A percentile compares a stretch with the other conserved stretches of the same genome.
phyloP scores from a whole-genome alignment of 2,888 invertebrate species.

The Listrodromus nycthemerus region DNA sequence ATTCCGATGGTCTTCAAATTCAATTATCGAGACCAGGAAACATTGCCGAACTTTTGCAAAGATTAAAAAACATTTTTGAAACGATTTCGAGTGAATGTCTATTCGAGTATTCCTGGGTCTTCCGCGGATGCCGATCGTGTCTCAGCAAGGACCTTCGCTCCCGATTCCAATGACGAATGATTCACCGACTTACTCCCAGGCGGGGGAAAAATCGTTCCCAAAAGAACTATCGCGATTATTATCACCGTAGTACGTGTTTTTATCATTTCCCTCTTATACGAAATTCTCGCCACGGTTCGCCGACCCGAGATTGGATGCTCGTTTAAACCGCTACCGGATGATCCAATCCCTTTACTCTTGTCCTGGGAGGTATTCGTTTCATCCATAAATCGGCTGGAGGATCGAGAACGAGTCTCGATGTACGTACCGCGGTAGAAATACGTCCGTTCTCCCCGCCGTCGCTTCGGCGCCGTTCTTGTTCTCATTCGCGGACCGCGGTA shows the following conservation, averaged over 20 bases:
- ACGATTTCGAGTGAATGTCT: too few relatives aligned
- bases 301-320: slow-evolving; percentile 13
- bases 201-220: not conserved
- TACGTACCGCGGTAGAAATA: slow-evolving; percentile 28
- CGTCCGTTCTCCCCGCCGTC: not conserved
- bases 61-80: too few relatives aligned
- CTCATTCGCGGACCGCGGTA: slow-evolving; percentile 58
- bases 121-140: too few relatives aligned
- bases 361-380: slow-evolving; percentile 56
- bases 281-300: not conserved
- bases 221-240: not conserved
- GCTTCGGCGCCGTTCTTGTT: slow-evolving; percentile 40
- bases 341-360: slow-evolving; percentile 58
- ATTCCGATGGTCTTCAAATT: not conserved
- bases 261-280: not conserved
- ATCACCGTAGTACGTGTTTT: not conserved
- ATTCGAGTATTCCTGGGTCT: too few relatives aligned
- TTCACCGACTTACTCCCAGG: not conserved
- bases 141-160: too few relatives aligned
- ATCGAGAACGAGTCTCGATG: slow-evolving; percentile 24
- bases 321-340: slow-evolving; percentile 43
- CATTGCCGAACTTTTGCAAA: too few relatives aligned
- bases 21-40: too few relatives aligned
- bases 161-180: too few relatives aligned
- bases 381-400: slow-evolving; percentile 52